Evolutionary conservation across 2,113 vertebrate species (phyloP), one percentile per base, ranked within the genome.

Genomic region (Cynopterus brachyotis): DNA sequence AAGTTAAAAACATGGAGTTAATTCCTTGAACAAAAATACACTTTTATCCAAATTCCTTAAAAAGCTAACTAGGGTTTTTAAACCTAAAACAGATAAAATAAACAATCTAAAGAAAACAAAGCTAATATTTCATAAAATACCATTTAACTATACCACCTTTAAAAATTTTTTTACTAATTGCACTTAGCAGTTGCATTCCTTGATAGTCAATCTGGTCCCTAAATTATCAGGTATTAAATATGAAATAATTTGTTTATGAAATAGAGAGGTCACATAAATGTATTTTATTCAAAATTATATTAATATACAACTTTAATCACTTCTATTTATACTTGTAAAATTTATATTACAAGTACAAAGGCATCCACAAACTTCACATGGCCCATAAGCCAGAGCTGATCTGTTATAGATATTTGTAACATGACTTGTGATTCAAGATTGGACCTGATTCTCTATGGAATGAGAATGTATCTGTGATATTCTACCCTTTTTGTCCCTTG

Each of bases 1-100:
- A 94, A 81, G 3, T 91, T 47, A 53, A 93, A 96, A 96, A 88
- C 26, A 59, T 55, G 60, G 35, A 89, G 32, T 93, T 69, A 94
- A 95, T 80, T 94, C 24, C 47, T 55, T 87, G 45, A 89, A 55
- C n/a, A 96, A 96, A 93, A 93, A 80, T 35, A 15, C 6, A 85
- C 70, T 86, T 95, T 96, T 87, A 91, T 37, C 40, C 28, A 89
- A 72, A 59, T 95, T 95, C 22, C 50, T 93, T 89, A 55, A 95
- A 95, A 93, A 83, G 69, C 35, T 75, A 89, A 89, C 37, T 79
- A 73, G 37, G 78, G 57, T 0, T 91, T 89, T 89, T 40, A 89
- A 75, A 94, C 78, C 15, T 73, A 92, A 85, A 84, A 76, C 15
- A 92, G 32, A n/a, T 89, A 83, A 96, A 64, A 32, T 37, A 88